Base-by-base conservation (phyloP, 1,140 invertebrate genomes). In the Drosophila aff. region DNA sequence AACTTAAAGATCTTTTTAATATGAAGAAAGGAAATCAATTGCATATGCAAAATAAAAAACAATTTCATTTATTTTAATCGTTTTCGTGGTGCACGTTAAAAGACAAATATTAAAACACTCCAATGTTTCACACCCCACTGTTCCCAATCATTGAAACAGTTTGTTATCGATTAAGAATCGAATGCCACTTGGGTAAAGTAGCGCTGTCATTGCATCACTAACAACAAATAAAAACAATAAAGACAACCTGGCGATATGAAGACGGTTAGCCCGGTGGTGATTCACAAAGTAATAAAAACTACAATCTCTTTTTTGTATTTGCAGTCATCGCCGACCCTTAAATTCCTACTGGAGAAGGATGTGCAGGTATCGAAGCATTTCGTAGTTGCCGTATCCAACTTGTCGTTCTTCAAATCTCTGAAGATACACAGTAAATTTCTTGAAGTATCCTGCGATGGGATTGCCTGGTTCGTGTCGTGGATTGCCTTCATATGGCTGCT, bases 401-500 rank as follows among this genome's bases (percentile, higher is more conserved):
- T 94, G 66, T 86, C 95, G 16, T 93, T 95, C 1, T 91, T 96
- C n/a, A 94, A 93, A 63, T 95, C 95, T 3, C 77, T 96, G 8
- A 94, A 93, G 60, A 94, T 94, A 38, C 94, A 96, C 93, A 95
- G 95, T 57, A 95, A 95, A 93, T 92, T 94, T 49, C 93, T 97
- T 41, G 96, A 97, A 94, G 95, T 96, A 84, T 97, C 97, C 5
- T 98, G 97, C 85, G 97, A 98, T 94, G 97, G 97, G n/a, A 95
- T 98, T 65, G 94, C 96, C 8, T 99, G 98, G 98, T 91, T 98
- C 21, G 93, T 94, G 8, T 94, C 94, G 7, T 96, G 95, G 94
- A 93, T 97, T 7, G 95, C 95, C 3, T 95, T 96, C 49, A 96
- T 97, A 60, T 97, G 96, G 95, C 38, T 92, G 13, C 15, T 82